Conservation (phyloP, 2,113 vertebrate species). For the Ceratotherium simum region DNA sequence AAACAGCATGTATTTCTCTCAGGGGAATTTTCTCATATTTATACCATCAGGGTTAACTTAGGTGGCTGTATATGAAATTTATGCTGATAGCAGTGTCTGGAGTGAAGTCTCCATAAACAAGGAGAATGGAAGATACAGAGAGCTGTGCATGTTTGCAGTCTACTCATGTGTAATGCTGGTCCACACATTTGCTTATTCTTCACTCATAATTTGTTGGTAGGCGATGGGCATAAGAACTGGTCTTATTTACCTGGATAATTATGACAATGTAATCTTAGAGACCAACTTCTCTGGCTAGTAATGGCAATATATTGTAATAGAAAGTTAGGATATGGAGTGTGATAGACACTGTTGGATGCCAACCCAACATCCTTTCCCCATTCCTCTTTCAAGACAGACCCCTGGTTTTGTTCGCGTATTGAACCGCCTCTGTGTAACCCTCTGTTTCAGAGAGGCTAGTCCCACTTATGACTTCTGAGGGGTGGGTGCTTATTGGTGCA, state of each 20-base stretch:
- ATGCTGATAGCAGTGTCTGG: neutral
- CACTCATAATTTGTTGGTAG: neutral
- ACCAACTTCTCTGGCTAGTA: neutral
- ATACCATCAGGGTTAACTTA: neutral
- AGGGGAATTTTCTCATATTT: neutral
- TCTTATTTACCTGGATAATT: slow-evolving; percentile 10
- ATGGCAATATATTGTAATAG: neutral
- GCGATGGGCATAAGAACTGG: neutral
- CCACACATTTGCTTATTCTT: neutral
- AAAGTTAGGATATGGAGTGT: neutral
- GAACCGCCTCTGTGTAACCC: neutral
- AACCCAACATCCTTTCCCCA: neutral
- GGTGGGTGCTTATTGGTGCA: neutral
- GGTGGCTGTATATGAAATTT: neutral
- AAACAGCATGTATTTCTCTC: neutral
- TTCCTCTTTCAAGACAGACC: neutral
- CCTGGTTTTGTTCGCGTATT: neutral
- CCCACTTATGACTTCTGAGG: neutral
- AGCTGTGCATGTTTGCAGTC: neutral
- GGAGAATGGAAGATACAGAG: neutral
- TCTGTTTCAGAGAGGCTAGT: neutral
- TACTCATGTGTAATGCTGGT: neutral
- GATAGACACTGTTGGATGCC: neutral
- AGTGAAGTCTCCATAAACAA: neutral
- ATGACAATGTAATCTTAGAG: neutral